phyloP scores from a whole-genome alignment of 2,888 invertebrate species.

The Tridacna crocea region DNA sequence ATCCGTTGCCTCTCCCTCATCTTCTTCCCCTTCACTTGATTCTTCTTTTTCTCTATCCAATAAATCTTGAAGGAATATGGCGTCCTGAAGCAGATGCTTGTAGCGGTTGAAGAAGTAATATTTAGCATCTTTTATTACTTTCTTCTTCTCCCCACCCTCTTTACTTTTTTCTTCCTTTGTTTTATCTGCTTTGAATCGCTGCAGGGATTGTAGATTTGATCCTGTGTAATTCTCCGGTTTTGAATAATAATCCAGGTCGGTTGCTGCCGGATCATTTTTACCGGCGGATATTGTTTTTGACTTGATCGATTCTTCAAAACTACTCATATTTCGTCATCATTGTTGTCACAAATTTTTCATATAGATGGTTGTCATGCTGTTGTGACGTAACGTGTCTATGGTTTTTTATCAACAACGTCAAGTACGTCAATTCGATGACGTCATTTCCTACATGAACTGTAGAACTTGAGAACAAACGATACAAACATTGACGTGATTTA shows the following conservation, averaged over 20 bases:
- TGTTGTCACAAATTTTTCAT: background rate
- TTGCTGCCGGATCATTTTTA: slow-evolving; percentile 71
- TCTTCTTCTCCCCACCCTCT: slow-evolving; percentile 37
- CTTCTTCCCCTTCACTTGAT: slow-evolving; percentile 47
- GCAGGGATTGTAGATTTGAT: slow-evolving; percentile 70
- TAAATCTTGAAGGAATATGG: slow-evolving; percentile 64
- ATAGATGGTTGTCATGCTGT: background rate
- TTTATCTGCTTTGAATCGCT: slow-evolving; percentile 67
- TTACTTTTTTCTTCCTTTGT: slow-evolving; percentile 88
- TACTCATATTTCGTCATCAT: slow-evolving; percentile 32
- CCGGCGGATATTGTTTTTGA: slow-evolving; percentile 36
- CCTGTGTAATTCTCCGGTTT: slow-evolving; percentile 81
- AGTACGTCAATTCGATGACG: background rate
- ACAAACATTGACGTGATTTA: background rate
- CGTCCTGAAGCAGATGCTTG: slow-evolving; percentile 64
- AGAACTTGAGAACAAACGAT: background rate
- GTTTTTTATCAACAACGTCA: background rate
- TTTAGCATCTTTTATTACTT: slow-evolving; percentile 55
- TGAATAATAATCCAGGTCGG: slow-evolving; percentile 79
- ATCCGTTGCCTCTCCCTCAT: slow-evolving; percentile 25
- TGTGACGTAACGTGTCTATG: slow-evolving; percentile 13
- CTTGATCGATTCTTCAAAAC: slow-evolving; percentile 41
- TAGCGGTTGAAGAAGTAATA: slow-evolving; percentile 62
- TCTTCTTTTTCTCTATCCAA: slow-evolving; percentile 58
- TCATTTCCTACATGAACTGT: background rate